These are phyloP conservation scores for Labroides dimidiatus DNA, from an alignment of 2,797 vertebrate species.

Conservation along the genomic window DNA sequence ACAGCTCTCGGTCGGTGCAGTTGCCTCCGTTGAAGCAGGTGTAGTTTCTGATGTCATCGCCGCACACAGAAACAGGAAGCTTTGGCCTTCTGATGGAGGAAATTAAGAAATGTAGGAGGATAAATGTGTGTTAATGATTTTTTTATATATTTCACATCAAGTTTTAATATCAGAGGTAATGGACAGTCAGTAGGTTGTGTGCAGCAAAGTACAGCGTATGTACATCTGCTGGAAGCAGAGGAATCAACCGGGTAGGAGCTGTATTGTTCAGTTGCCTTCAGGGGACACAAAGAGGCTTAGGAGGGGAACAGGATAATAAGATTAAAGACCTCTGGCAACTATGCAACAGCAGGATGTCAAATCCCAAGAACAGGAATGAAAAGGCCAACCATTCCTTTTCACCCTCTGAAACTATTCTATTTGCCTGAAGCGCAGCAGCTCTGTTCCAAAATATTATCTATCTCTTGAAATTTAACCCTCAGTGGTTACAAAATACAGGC, in stretches of 20 bases:
- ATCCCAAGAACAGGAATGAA: constrained; percentile 41
- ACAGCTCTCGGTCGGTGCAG: constrained; percentile 83
- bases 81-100: constrained; percentile 75
- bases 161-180: not conserved
- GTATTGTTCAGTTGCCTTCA: constrained; percentile 33
- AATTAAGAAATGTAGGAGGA: not conserved
- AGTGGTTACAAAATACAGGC: constrained; percentile 34
- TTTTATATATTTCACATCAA: not conserved
- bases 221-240: constrained; percentile 27
- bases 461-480: constrained; percentile 34
- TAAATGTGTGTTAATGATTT: not conserved
- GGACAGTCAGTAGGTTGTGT: constrained; percentile 1
- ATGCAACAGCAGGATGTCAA: constrained; percentile 48
- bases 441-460: constrained; percentile 18
- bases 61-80: constrained; percentile 88
- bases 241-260: constrained; percentile 19
- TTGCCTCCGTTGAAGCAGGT: constrained; percentile 93
- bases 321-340: constrained; percentile 63
- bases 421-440: constrained; percentile 34
- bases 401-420: constrained; percentile 10
- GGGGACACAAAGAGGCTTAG: constrained; percentile 68
- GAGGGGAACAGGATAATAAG: constrained; percentile 60
- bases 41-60: constrained; percentile 87
- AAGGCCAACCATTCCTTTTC: constrained; percentile 27
- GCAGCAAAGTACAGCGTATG: constrained; percentile 1